These are phyloP conservation scores for Chirona hameri DNA, from an alignment of 2,888 invertebrate genomes.

Conservation along the genomic window DNA sequence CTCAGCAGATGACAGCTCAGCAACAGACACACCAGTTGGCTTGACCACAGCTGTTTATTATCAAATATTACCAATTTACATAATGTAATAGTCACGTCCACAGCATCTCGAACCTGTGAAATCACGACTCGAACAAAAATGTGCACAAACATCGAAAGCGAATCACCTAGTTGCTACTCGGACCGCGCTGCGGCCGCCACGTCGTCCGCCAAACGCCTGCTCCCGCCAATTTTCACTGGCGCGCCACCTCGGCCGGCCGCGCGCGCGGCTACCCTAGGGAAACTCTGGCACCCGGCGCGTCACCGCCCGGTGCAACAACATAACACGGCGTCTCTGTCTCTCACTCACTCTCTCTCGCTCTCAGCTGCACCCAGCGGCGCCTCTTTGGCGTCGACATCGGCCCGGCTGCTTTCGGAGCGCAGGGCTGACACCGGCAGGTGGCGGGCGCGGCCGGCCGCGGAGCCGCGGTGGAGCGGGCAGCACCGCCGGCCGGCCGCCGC, in stretches of 20 bases:
- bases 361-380: background rate
- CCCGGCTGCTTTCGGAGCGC: too few species aligned
- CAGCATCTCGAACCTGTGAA: background rate
- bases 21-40: background rate
- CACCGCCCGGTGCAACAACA: background rate
- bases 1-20: too few species aligned
- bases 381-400: too few species aligned
- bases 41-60: slow-evolving; percentile 26
- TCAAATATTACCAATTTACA: slow-evolving; percentile 23
- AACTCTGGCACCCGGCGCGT: background rate
- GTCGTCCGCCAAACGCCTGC: background rate
- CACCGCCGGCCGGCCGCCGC: background rate
- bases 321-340: background rate
- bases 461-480: background rate
- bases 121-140: slow-evolving; percentile 7
- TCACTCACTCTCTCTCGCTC: background rate
- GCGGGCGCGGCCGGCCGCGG: background rate
- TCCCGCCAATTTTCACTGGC: too few species aligned
- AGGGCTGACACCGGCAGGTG: background rate
- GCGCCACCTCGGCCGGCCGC: too few species aligned
- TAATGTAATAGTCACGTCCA: background rate
- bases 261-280: background rate
- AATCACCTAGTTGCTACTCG: background rate
- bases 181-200: background rate
- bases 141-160: slow-evolving; percentile 29